Evolutionary conservation across 2,888 invertebrate genomes (phyloP).

Genomic region (Acanthopleura granulata): DNA sequence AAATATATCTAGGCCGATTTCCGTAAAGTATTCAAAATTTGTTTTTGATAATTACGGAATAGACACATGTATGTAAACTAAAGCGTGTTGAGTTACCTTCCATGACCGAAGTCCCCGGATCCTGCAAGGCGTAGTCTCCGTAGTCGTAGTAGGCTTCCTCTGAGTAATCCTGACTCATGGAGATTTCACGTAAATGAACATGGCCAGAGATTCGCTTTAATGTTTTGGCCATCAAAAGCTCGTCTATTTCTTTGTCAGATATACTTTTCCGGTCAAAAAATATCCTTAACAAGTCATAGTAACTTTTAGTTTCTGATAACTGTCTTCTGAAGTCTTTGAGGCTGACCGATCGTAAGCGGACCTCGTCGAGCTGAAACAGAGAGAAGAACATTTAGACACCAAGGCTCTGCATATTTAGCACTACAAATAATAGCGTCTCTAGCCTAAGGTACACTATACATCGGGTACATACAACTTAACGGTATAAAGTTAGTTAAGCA

Average conservation of each 20-base stretch:
- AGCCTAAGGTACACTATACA: too few species aligned
- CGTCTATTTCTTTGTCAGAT: slow-evolving; percentile 26
- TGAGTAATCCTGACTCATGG: not conserved
- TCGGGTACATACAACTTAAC: too few species aligned
- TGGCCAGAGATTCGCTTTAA: not conserved
- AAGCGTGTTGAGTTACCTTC: slow-evolving; percentile 4
- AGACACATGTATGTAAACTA: not conserved
- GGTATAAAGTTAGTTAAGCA: too few species aligned
- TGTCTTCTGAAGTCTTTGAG: not conserved
- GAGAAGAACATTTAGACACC: too few species aligned
- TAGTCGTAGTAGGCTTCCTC: not conserved
- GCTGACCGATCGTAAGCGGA: not conserved
- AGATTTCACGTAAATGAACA: not conserved
- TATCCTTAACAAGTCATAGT: slow-evolving; percentile 32
- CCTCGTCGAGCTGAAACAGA: not conserved
- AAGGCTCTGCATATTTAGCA: too few species aligned
- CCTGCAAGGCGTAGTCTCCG: slow-evolving; percentile 4
- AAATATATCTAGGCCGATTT: too few species aligned
- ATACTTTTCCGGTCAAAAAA: slow-evolving; percentile 33
- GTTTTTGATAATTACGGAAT: too few species aligned
- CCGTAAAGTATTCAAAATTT: too few species aligned
- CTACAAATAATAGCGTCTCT: too few species aligned
- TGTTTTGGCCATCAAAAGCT: slow-evolving; percentile 11
- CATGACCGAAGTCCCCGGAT: not conserved
- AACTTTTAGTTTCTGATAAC: slow-evolving; percentile 19